Base-by-base conservation (phyloP, 2,113 vertebrate genomes). In the Thermophis baileyi region DNA sequence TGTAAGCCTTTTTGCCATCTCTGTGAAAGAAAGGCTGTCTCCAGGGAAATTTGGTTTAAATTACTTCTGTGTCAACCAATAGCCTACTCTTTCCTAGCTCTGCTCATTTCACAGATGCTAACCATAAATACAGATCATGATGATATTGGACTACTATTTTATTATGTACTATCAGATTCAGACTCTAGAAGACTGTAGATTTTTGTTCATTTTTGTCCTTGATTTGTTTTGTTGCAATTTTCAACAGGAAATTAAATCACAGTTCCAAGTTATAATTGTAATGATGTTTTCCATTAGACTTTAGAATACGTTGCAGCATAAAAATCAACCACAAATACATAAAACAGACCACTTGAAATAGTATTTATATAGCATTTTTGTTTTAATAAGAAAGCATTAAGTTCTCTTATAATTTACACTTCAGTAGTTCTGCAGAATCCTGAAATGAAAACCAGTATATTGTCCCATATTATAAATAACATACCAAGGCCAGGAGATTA, bases 31-130 rank as follows among this genome's bases (percentile, higher is more conserved):
- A 94, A 94, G 94, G 0, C 93, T 0, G 40, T 97, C 96, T 92
- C 93, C 49, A 2, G 94, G 94, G 96, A 96, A 95, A 96, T 96
- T 95, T 95, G 74, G 94, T 96, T 95, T 95, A 81, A 95, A 96
- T 96, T 89, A 94, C 87, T 96, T 96, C 91, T 92, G 20, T 94
- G 24, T 94, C 95, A 92, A 86, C 95, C 95, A 96, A 85, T 94
- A 97, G 95, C 94, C 91, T 93, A 35, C 89, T 87, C 87, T 88
- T 89, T 55, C 96, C 96, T 94, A 90, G 55, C 57, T 95, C 2
- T 96, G 35, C 95, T 96, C 94, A 91, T 97, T 95, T 96, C 92
- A 93, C 94, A 94, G 81, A 25, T 88, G 27, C 89, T 44, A 12
- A 44, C 94, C 93, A 94, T n/a, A 35, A 92, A 92, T 96, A 95